Evolutionary conservation across 1,140 invertebrate species (phyloP).

Genomic region (Hylaeus volcanicus): DNA sequence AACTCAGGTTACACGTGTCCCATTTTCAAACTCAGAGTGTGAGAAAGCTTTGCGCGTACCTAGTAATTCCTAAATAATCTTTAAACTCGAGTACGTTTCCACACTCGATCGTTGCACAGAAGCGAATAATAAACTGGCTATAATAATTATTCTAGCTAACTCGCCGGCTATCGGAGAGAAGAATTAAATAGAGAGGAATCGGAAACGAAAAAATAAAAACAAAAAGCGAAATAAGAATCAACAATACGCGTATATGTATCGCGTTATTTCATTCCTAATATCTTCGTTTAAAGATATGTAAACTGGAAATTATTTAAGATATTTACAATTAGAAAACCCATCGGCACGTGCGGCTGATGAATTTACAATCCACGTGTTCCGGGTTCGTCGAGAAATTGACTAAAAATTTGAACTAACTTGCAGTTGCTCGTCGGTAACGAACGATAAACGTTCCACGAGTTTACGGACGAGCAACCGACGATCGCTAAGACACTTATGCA

Average conservation of each 20-base stretch:
- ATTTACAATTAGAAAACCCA: constrained; percentile 27
- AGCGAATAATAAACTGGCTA: background rate
- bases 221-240: constrained; percentile 5
- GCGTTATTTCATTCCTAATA: constrained; percentile 4
- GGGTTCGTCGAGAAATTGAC: background rate
- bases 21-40: background rate
- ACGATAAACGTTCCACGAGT: background rate
- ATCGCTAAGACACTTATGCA: background rate
- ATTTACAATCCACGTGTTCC: background rate
- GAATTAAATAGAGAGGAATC: background rate
- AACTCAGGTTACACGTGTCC: background rate
- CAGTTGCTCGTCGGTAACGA: background rate
- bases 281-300: background rate
- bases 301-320: background rate
- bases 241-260: background rate
- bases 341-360: background rate
- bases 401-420: constrained; percentile 12
- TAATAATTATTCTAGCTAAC: background rate
- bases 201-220: too few species aligned
- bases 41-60: background rate
- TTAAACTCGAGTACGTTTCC: too few species aligned
- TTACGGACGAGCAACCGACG: background rate
- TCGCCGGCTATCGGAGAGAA: background rate
- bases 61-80: background rate
- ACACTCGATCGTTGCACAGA: background rate